Evolutionary conservation across 2,113 vertebrate genomes (phyloP).

Genomic region (Gallinago jamesoni): DNA sequence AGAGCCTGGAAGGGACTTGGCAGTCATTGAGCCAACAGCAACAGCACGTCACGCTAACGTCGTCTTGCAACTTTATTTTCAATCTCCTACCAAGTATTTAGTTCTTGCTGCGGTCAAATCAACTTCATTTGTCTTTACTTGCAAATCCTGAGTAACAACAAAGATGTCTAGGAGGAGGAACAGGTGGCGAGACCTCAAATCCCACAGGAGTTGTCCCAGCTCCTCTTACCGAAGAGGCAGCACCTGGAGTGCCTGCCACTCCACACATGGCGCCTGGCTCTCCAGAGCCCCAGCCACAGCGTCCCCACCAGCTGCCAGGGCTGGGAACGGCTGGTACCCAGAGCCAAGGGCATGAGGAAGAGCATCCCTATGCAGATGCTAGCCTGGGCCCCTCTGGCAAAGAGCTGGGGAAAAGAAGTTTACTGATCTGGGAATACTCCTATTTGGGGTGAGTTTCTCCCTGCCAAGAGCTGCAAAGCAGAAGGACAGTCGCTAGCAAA

Average conservation of each 20-base stretch:
- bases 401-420: background rate
- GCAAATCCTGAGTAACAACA: background rate
- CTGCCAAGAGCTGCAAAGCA: background rate
- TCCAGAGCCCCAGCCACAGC: background rate
- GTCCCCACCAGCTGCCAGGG: background rate
- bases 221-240: background rate
- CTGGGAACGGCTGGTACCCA: background rate
- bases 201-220: background rate
- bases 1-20: background rate
- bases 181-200: background rate
- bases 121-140: background rate
- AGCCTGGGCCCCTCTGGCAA: background rate
- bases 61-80: background rate
- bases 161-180: background rate
- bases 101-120: background rate
- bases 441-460: background rate
- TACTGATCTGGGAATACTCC: background rate
- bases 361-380: background rate
- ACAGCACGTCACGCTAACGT: rapidly evolving
- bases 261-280: background rate
- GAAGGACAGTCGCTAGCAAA: background rate
- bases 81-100: background rate
- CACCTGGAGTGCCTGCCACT: rapidly evolving
- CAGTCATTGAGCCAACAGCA: background rate
- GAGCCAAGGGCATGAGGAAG: rapidly evolving